Evolutionary conservation across 2,113 vertebrate genomes (phyloP).

Genomic region (Sus scrofa): T2T-Sscrofa CM000812.6:26342501-26343000

Average conservation of each 20-base stretch:
- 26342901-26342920: neutral
- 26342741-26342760: slow-evolving; percentile 20
- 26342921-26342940: too few relatives aligned
- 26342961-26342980: neutral
- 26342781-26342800: neutral
- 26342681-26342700: neutral
- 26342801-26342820: neutral
- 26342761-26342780: neutral
- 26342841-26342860: slow-evolving; percentile 29
- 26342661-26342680: neutral
- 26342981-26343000: neutral
- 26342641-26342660: neutral
- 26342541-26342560: neutral
- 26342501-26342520: slow-evolving; percentile 3
- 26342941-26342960: too few relatives aligned
- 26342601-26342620: neutral
- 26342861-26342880: neutral
- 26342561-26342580: neutral
- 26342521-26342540: slow-evolving; percentile 11
- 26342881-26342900: slow-evolving; percentile 16
- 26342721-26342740: neutral
- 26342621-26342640: neutral
- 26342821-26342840: slow-evolving; percentile 16
- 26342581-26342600: neutral
- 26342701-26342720: neutral